Evolutionary conservation across 2,888 invertebrate genomes (phyloP).

Genomic region (Trissolcus japonicus): DNA sequence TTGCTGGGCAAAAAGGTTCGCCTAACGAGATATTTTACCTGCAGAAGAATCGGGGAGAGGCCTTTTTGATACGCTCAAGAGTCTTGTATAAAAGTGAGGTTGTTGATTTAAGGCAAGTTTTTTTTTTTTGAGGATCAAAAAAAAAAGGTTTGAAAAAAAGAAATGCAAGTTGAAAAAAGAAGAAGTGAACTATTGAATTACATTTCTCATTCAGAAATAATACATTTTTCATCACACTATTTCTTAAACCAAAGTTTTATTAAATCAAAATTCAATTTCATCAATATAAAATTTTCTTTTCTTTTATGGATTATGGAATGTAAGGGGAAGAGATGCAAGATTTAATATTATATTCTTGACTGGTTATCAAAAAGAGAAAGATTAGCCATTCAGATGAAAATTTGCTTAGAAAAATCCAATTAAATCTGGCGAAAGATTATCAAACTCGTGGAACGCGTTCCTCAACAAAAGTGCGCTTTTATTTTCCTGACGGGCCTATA

Average conservation of each 20-base stretch:
- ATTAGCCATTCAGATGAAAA: conserved; percentile 14
- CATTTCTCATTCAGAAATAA: no score
- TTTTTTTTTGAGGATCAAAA: not conserved
- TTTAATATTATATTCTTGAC: no score
- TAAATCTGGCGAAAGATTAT: conserved; percentile 45
- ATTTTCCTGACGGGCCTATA: conserved; percentile 65
- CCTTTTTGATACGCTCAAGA: conserved; percentile 20
- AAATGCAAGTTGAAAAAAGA: not conserved
- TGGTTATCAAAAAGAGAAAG: no score
- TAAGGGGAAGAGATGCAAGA: no score
- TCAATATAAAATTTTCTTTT: no score
- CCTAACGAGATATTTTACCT: conserved; percentile 50
- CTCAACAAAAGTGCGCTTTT: conserved; percentile 58
- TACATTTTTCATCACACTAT: no score
- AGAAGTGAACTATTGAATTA: not conserved
- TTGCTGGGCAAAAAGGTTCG: conserved; percentile 34
- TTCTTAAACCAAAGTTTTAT: no score
- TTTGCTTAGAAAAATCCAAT: conserved; percentile 48
- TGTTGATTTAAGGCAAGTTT: conserved; percentile 18
- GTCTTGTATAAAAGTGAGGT: conserved; percentile 2
- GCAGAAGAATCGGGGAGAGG: conserved; percentile 10
- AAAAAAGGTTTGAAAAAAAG: conserved; percentile 7
- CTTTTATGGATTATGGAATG: no score
- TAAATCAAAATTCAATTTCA: no score
- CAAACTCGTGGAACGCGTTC: conserved; percentile 46